Base-by-base conservation (phyloP, 2,113 vertebrate genomes). In the Thamnophis sirtalis region DNA sequence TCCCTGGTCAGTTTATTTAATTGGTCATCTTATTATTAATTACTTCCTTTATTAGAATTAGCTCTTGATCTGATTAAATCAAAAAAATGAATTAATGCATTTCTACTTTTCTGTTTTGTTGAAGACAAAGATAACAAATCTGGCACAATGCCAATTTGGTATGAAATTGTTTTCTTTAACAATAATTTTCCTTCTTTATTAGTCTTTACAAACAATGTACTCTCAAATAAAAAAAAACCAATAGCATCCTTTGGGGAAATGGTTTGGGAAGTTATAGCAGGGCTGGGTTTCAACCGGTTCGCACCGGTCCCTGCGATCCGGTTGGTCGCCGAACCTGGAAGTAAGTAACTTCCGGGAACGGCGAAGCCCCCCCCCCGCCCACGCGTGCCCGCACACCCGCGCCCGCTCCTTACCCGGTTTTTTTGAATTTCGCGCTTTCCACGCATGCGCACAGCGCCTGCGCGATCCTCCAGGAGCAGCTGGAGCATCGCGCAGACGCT, bases 21-120 rank as follows among this genome's bases (percentile, higher is more conserved):
- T 86, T 94, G 55, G 50, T 1, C 60, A 21, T 26, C 21, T 17
- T 60, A 63, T 17, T 63, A 33, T 19, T 21, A 21, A 0, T 1
- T 0, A 0, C 11, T 15, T 68, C 17, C 38, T 8, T 90, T 92
- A 50, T 54, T 89, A 68, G 48, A 19, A 73, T 51, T 88, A 0
- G 87, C 15, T 19, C 68, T 54, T 49, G 4, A 63, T 55, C 86
- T 92, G 11, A 38, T 50, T 86, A 84, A 21, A 84, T 50, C 43
- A 38, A 85, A 92, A 92, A 89, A 90, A 68, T 9, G 38, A 24
- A 28, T 92, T 93, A 93, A 38, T 88, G 17, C 89, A 86, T 60
- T 0, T 93, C 17, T 91, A 80, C n/a, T 88, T 90, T 94, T 5
- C 0, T 0, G 0, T 3, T 85, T 0, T 89, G 85, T 24, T 33